Percentiles rank a stretch among this genome's conserved stretches.
Conservation (phyloP, 2,888 invertebrate genomes). For the Ichneumoninae sp. region DNA sequence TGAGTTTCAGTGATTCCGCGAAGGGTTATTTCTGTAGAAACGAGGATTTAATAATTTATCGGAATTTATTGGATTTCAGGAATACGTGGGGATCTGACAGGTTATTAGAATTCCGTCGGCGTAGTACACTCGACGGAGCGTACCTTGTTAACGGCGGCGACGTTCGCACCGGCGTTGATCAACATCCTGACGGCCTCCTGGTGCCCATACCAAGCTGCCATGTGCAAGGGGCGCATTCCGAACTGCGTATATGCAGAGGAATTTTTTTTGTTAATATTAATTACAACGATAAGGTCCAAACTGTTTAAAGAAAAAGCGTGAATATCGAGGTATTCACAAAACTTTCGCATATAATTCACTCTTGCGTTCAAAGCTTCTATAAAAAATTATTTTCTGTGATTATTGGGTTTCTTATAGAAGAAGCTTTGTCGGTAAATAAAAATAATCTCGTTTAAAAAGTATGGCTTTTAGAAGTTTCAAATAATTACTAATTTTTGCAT, state of each 20-base stretch:
- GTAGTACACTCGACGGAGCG: slow-evolving; percentile 42
- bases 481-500: too few relatives aligned
- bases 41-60: slow-evolving; percentile 45
- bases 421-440: too few relatives aligned
- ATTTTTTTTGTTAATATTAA: neutral
- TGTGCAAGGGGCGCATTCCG: slow-evolving; percentile 90
- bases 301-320: too few relatives aligned
- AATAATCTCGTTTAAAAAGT: too few relatives aligned
- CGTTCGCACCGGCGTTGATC: slow-evolving; percentile 89
- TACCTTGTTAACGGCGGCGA: slow-evolving; percentile 90
- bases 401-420: too few relatives aligned
- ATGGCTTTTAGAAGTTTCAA: too few relatives aligned
- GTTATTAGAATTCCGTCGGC: slow-evolving; percentile 43
- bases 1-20: neutral
- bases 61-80: slow-evolving; percentile 22
- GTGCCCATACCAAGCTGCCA: slow-evolving; percentile 92
- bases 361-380: too few relatives aligned
- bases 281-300: neutral
- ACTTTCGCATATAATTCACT: too few relatives aligned
- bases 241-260: slow-evolving; percentile 85
- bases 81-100: neutral
- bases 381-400: too few relatives aligned
- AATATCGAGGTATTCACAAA: too few relatives aligned
- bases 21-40: neutral
- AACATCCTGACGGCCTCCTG: slow-evolving; percentile 89